A percentile compares a stretch with the other conserved stretches of the same genome.
Conservation (phyloP, 2,888 invertebrate genomes). For the Nymphalis urticae region DNA sequence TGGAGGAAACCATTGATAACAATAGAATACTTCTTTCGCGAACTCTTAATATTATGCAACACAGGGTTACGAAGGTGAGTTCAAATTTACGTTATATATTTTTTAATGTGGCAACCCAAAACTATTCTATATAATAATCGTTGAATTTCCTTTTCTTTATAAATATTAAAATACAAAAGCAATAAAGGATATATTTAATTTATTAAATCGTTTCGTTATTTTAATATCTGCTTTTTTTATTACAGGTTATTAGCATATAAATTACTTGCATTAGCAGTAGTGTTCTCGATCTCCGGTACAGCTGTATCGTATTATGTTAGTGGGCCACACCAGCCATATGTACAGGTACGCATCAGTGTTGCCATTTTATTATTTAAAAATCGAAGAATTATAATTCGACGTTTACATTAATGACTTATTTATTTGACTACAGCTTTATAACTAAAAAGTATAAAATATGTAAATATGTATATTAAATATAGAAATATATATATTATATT, state of each 20-base stretch:
- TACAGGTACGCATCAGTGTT: constrained; percentile 65
- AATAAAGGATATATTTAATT: no score
- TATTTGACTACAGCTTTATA: no score
- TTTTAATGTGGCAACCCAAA: no score
- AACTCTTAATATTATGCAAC: constrained; percentile 84
- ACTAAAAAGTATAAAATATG: no score
- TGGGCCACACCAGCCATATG: constrained; percentile 84
- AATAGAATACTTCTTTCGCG: constrained; percentile 89
- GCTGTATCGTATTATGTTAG: constrained; percentile 81
- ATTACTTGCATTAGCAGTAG: constrained; percentile 74
- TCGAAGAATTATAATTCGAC: no score
- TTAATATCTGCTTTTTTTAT: constrained; percentile 43
- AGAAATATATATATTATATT: no score
- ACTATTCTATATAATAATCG: no score
- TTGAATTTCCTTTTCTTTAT: no score
- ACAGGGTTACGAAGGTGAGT: constrained; percentile 70
- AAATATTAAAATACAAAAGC: no score
- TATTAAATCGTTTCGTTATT: no score
- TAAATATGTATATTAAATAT: no score
- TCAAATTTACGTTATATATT: not conserved
- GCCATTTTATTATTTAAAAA: not conserved
- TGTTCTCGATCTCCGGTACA: constrained; percentile 73
- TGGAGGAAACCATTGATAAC: constrained; percentile 92
- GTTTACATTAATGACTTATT: no score
- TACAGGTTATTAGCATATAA: constrained; percentile 84